Conservation (phyloP, 2,797 vertebrate genomes). For the Ceyx erithaca region DNA sequence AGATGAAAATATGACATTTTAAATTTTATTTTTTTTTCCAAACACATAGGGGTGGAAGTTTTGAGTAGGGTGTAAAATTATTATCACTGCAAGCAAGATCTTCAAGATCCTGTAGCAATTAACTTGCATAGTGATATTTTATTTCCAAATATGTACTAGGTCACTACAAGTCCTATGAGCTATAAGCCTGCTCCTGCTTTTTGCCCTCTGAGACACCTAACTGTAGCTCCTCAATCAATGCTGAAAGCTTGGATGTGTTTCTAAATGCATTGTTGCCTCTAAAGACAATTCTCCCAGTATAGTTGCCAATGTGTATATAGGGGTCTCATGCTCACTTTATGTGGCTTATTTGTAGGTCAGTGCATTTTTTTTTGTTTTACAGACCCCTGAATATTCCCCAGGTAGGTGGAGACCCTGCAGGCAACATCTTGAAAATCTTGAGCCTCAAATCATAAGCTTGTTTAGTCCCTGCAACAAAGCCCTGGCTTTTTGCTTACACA, state of each 20-base stretch:
- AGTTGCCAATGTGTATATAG: neutral
- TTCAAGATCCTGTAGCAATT: neutral
- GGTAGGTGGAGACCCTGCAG: neutral
- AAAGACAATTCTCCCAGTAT: neutral
- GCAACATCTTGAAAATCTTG: neutral
- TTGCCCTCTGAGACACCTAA: neutral
- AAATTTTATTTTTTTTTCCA: neutral
- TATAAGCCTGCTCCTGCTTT: neutral
- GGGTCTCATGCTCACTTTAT: neutral
- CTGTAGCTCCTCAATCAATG: neutral
- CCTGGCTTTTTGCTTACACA: conserved; percentile 13
- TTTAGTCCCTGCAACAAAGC: neutral
- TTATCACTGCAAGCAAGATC: neutral
- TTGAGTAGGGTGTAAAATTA: neutral
- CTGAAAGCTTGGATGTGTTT: neutral
- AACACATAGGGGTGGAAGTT: neutral
- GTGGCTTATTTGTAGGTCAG: neutral
- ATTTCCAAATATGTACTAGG: neutral
- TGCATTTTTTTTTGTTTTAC: neutral
- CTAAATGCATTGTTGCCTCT: neutral
- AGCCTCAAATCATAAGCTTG: neutral
- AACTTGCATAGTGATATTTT: neutral
- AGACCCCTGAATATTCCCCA: neutral
- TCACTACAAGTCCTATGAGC: neutral
- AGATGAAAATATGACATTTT: neutral